A percentile compares a stretch with the other conserved stretches of the same genome.
These are phyloP conservation scores for Leuctra nigra DNA, from an alignment of 2,888 invertebrate species.

Conservation along the genomic window DNA sequence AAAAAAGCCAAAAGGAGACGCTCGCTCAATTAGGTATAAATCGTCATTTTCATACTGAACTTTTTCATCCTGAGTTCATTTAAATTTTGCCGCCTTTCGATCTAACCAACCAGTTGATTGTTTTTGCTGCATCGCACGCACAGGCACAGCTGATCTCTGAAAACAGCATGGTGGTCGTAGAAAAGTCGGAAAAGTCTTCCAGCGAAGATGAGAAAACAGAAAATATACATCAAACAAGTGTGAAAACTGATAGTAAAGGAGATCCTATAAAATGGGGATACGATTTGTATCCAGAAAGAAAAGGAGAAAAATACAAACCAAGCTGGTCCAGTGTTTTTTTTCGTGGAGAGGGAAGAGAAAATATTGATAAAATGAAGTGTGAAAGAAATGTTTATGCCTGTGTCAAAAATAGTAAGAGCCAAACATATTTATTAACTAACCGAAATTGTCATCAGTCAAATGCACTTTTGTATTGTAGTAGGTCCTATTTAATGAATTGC, in stretches of 20 bases:
- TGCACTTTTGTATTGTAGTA: too few relatives aligned
- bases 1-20: too few relatives aligned
- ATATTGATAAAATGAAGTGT: conserved; percentile 65
- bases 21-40: too few relatives aligned
- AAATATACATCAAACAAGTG: background rate
- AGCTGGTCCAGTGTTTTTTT: conserved; percentile 50
- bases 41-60: too few relatives aligned
- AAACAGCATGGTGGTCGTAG: background rate
- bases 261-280: conserved; percentile 55
- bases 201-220: background rate
- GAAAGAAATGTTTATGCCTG: conserved; percentile 72
- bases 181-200: background rate
- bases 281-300: conserved; percentile 77
- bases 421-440: too few relatives aligned
- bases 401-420: conserved; percentile 62
- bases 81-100: too few relatives aligned
- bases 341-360: conserved; percentile 62
- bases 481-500: too few relatives aligned
- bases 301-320: conserved; percentile 50
- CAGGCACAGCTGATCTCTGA: too few relatives aligned
- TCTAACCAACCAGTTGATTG: too few relatives aligned
- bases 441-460: too few relatives aligned
- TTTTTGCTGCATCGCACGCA: too few relatives aligned
- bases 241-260: conserved; percentile 13
- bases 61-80: too few relatives aligned